Percentiles rank a stretch among this genome's conserved stretches.
phyloP scores from a whole-genome alignment of 2,797 vertebrate species.

The Glyptemys insculpta region DNA sequence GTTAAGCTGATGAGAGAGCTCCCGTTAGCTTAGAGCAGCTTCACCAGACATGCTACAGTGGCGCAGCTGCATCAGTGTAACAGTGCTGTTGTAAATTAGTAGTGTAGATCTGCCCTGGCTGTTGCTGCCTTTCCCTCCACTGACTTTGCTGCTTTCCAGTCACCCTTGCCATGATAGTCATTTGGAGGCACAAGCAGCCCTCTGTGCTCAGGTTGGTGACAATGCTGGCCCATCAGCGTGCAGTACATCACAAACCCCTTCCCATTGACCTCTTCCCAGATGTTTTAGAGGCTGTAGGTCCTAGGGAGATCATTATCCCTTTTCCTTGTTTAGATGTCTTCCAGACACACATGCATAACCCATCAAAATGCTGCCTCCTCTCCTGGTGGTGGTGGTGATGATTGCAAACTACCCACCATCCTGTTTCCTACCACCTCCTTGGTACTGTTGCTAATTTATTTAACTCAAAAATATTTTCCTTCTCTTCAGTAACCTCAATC shows the following conservation, averaged over 20 bases:
- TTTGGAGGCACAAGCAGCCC: neutral
- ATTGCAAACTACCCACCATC: neutral
- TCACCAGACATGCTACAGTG: too few relatives aligned
- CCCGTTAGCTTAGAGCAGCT: too few relatives aligned
- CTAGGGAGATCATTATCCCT: neutral
- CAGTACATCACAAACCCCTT: neutral
- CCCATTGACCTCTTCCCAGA: neutral
- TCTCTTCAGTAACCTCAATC: neutral
- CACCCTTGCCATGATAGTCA: neutral
- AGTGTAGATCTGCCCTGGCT: neutral
- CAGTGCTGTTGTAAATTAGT: too few relatives aligned
- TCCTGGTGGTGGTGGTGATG: neutral
- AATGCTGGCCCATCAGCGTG: neutral
- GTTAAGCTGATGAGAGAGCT: too few relatives aligned
- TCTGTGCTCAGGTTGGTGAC: neutral
- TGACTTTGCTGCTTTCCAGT: neutral
- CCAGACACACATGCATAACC: neutral
- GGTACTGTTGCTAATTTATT: neutral
- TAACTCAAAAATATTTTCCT: neutral
- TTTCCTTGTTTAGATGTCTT: neutral
- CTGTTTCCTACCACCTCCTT: neutral
- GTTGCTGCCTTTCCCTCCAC: neutral
- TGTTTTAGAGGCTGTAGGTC: neutral
- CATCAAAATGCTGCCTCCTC: neutral
- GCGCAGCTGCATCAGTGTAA: neutral